Evolutionary conservation across 2,888 invertebrate species (phyloP).

Genomic region (Tachystola acroxantha): DNA sequence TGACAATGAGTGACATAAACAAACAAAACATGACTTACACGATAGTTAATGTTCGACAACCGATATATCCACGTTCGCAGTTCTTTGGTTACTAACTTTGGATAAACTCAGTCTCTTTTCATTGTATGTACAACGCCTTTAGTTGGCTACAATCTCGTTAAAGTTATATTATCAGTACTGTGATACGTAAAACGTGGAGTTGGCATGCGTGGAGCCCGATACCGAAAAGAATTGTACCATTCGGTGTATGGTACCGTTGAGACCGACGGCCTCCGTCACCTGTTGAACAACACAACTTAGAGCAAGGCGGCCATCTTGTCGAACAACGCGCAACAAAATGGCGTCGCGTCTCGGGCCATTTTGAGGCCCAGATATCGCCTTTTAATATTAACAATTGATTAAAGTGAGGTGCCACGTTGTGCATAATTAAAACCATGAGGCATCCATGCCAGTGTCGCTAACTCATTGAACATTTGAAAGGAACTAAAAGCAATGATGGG

Average conservation of each 20-base stretch:
- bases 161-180: constrained; percentile 69
- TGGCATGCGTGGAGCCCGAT: constrained; percentile 79
- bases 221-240: constrained; percentile 81
- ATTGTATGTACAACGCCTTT: constrained; percentile 67
- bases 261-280: constrained; percentile 80
- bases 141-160: constrained; percentile 28
- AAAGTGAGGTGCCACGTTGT: constrained; percentile 14
- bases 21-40: constrained; percentile 78
- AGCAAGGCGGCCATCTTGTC: constrained; percentile 57
- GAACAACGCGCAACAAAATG: constrained; percentile 23
- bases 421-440: constrained; percentile 11
- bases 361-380: constrained; percentile 19
- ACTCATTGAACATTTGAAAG: constrained; percentile 38
- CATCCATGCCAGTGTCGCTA: constrained; percentile 47
- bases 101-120: constrained; percentile 71
- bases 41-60: constrained; percentile 67
- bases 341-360: constrained; percentile 28
- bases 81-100: constrained; percentile 71
- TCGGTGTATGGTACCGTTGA: constrained; percentile 80
- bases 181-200: constrained; percentile 81
- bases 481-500: constrained; percentile 64
- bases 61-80: constrained; percentile 59
- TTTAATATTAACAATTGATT: constrained; percentile 2
- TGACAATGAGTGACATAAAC: constrained; percentile 73
- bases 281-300: constrained; percentile 77